Base-by-base conservation (phyloP, 1,140 invertebrate species). In the Sycobia sp. region DNA sequence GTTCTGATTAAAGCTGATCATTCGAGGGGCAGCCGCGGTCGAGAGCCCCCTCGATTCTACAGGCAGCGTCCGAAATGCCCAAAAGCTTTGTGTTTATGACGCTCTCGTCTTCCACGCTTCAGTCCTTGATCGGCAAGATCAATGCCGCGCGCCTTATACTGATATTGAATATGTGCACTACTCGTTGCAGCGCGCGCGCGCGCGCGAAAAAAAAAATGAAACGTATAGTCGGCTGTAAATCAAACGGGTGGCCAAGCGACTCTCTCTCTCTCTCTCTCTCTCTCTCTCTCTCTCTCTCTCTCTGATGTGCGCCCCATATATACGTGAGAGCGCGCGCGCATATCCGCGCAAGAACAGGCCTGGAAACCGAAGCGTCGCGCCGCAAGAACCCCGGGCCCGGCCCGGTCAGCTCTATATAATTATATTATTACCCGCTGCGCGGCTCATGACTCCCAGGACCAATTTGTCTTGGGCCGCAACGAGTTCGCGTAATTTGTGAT, bases 351-450 rank as follows among this genome's bases (percentile, higher is more conserved):
- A 60, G 67, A 72, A 76, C 70, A 75, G 76, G 71, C 67, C 64
- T 67, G 62, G n/a, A 70, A 74, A 74, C 72, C 67, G 68, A 72
- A 76, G 72, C 71, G 67, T 67, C 71, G 72, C 71, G 67, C 66
- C 71, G 67, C 69, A 75, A 53, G 36, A 65, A 72, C 64, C n/a
- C n/a, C 36, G 46, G 8, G 36, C 22, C 13, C 49, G 27, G 67
- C 65, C 47, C 56, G 69, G 69, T 66, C 69, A 69, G 67, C 29
- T 32, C 5, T 32, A 32, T 75, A 76, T 79, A 79, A 79, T 79
- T 79, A 79, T 78, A 79, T 78, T 78, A 76, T 78, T 78, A 79
- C 70, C 71, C 67, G 73, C 71, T 73, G 69, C 59, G 71, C 69
- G 71, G 73, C 71, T 74, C 71, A 73, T 76, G 74, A 77, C 72